Evolutionary conservation across 2,113 vertebrate species (phyloP), one percentile per base, ranked within the genome.

Genomic region (Callaeas wilsoni): DNA sequence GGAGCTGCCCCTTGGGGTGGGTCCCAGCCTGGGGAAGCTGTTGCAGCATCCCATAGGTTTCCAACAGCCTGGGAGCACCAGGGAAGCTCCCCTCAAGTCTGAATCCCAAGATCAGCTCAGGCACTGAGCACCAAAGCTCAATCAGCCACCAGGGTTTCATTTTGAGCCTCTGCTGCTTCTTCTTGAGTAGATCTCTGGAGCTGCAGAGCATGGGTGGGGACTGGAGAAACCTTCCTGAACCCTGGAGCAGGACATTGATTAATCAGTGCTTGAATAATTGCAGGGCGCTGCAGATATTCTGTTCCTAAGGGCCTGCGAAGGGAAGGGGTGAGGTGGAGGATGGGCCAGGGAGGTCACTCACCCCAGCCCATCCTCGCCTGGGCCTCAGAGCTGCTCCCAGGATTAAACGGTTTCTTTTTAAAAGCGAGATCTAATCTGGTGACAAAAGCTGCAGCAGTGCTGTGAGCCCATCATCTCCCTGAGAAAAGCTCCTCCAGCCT

Each of bases 201-300:
- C 46, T 0, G 26, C 82, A 90, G 79, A 73, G 70, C 75, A 42
- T 62, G 82, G 46, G 71, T 92, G 83, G 88, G 84, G 85, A 59
- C 6, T 53, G 79, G 27, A 92, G 73, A 67, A 92, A 70, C 69
- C 75, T 91, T 41, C 59, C 73, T 53, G 82, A 75, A 37, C 69
- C 65, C 69, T 75, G 89, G 78, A 84, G 91, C 84, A 59, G 79
- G 42, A 37, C 32, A 81, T 44, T 77, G 90, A 93, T 94, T 84
- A 93, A 89, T 90, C 92, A 77, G 78, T 67, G 86, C 71, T 63
- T 42, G 88, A 80, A 47, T 84, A 92, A 95, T 81, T 78, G 79
- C 93, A 89, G 89, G 76, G 89, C 71, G 44, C 69, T 92, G 73
- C 89, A 73, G 83, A 90, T 64, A 70, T 50, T 73, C 68, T 86